Conservation (phyloP, 2,797 vertebrate species). For the Acropternis orthonyx region DNA sequence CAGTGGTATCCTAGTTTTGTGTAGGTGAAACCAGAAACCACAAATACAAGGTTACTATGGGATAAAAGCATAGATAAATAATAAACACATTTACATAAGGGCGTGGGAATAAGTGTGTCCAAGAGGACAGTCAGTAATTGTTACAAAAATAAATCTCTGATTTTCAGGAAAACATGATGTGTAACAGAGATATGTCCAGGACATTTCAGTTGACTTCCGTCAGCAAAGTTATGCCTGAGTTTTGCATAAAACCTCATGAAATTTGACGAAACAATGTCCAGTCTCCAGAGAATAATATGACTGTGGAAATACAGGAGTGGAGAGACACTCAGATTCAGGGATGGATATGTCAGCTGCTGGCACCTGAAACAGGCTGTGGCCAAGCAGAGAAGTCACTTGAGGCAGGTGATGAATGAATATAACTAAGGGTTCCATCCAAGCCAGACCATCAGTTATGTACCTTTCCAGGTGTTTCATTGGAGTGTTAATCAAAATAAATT, state of each 20-base stretch:
- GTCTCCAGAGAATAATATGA: not conserved
- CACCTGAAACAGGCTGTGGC: not conserved
- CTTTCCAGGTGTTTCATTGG: not conserved
- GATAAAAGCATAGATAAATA: not conserved
- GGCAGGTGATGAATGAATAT: not conserved
- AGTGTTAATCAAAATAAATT: not conserved
- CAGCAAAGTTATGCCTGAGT: not conserved
- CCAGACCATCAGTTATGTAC: not conserved
- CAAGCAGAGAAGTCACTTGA: not conserved
- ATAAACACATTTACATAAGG: not conserved
- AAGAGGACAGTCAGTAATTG: not conserved
- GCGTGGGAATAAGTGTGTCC: not conserved
- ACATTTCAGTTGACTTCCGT: not conserved
- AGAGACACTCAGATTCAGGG: not conserved
- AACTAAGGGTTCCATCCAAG: not conserved
- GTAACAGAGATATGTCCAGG: not conserved
- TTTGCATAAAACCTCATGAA: not conserved
- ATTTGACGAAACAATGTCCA: not conserved
- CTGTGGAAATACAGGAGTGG: not conserved
- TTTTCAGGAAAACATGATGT: not conserved
- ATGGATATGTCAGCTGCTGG: not conserved
- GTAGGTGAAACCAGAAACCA: not conserved
- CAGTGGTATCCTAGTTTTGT: not conserved
- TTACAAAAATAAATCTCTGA: not conserved
- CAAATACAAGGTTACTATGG: not conserved